phyloP scores from a whole-genome alignment of 64 coral and sea anemone species.

The Orbicella faveolata region DNA sequence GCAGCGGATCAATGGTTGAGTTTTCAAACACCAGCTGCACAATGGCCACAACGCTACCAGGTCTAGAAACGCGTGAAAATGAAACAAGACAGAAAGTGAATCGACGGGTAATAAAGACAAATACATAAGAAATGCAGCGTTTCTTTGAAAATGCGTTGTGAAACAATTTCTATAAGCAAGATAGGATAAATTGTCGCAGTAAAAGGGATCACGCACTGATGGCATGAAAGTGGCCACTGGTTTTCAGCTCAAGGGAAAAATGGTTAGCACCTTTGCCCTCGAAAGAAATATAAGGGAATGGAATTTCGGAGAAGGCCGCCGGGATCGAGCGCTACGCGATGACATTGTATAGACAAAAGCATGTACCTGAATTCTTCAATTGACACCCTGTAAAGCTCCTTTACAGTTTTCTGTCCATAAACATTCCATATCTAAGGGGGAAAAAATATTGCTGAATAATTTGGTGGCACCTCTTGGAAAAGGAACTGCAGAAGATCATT shows the following conservation, averaged over 20 bases:
- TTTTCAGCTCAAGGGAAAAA: background rate
- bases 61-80: background rate
- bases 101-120: background rate
- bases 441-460: background rate
- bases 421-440: conserved; percentile 5
- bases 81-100: background rate
- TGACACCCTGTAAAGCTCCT: background rate
- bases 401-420: background rate
- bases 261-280: background rate
- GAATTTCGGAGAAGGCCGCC: no score
- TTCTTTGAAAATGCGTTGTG: no score
- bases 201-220: no score
- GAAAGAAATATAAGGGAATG: no score
- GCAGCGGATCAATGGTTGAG: background rate
- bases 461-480: no score
- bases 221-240: no score
- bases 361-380: conserved; percentile 14
- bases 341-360: no score
- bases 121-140: background rate
- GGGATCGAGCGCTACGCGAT: no score
- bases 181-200: background rate
- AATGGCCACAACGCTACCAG: conserved; percentile 21
- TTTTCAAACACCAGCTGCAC: background rate
- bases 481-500: no score
- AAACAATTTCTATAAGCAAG: background rate